phyloP scores from a whole-genome alignment of 2,113 vertebrate genomes.

The Corapipo altera region DNA sequence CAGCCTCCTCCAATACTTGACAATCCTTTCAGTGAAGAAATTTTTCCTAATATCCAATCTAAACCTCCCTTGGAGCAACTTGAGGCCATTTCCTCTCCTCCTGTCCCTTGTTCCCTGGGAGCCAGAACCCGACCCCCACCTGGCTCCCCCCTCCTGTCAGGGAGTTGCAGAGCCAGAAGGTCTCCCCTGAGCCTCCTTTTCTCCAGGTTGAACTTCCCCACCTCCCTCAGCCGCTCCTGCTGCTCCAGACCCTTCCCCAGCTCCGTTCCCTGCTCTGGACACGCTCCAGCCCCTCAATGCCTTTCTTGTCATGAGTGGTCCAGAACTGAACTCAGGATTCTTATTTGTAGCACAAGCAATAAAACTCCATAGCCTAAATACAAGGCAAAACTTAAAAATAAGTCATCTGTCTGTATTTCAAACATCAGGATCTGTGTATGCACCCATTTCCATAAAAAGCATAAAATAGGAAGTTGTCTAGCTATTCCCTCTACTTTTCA shows the following conservation, averaged over 20 bases:
- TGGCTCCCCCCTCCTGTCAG: too few relatives aligned
- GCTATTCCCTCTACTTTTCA: background rate
- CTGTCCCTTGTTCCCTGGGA: too few relatives aligned
- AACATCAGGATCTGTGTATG: background rate
- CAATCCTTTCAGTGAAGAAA: too few relatives aligned
- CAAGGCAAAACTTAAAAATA: background rate
- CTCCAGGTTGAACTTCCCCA: too few relatives aligned
- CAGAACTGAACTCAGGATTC: background rate
- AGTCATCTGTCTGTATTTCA: background rate
- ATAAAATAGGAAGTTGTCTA: background rate
- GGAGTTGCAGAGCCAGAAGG: too few relatives aligned
- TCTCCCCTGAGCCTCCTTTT: too few relatives aligned
- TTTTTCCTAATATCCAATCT: too few relatives aligned
- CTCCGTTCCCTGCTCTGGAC: background rate
- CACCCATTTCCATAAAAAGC: background rate
- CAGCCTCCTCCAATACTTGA: background rate
- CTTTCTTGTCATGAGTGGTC: background rate
- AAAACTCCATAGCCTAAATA: background rate
- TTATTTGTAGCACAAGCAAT: background rate
- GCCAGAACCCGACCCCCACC: too few relatives aligned
- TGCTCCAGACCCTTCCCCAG: too few relatives aligned
- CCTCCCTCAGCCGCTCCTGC: too few relatives aligned
- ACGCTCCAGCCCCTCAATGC: background rate
- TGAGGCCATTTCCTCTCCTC: too few relatives aligned
- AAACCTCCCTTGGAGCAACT: too few relatives aligned